Base-by-base conservation (phyloP, 2,797 vertebrate genomes). In the Syngnathus acus region DNA sequence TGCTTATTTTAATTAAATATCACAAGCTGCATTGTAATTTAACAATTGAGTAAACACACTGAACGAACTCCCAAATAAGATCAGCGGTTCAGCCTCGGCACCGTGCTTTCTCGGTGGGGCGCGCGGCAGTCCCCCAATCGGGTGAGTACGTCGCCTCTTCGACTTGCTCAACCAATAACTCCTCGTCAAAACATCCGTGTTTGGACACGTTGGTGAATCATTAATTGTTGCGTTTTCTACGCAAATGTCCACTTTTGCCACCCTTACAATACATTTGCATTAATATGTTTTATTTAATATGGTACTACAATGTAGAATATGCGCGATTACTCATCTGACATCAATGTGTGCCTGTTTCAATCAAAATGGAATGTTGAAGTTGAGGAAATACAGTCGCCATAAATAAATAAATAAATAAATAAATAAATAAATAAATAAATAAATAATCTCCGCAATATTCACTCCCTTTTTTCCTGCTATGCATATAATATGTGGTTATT, bases 141-240 rank as follows among this genome's bases (percentile, higher is more conserved):
- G 5, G 13, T 43, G 23, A 14, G 45, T 11, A 2, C 39, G 6
- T 16, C 40, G 8, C 21, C 14, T 26, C 2, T 38, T 6, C 13
- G 40, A 42, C 42, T 32, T 26, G 39, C 21, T 61, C 59, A 14
- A 40, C 5, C 19, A 11, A 39, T 21, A 39, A 13, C 59, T 26
- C 13, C 60, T 42, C 3, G n/a, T n/a, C 39, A 2, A 21, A 43
- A 23, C n/a, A 14, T 43, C 38, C 70, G 61, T 77, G 84, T 89
- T 88, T 86, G 81, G 75, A 77, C 68, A 80, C 66, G 84, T 78
- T 72, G 69, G 74, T 76, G 74, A 86, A 84, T 80, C 71, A 4
- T 62, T 32, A 10, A 32, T 16, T 45, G 26, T 42, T 16, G 11
- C 2, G 19, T 42, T 11, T 16, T 19, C 23, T 4, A 23, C 43